Percentiles rank a stretch among this genome's conserved stretches.
These are phyloP conservation scores for Halcyon smyrnensis DNA, from an alignment of 2,797 vertebrate species.

Conservation along the genomic window DNA sequence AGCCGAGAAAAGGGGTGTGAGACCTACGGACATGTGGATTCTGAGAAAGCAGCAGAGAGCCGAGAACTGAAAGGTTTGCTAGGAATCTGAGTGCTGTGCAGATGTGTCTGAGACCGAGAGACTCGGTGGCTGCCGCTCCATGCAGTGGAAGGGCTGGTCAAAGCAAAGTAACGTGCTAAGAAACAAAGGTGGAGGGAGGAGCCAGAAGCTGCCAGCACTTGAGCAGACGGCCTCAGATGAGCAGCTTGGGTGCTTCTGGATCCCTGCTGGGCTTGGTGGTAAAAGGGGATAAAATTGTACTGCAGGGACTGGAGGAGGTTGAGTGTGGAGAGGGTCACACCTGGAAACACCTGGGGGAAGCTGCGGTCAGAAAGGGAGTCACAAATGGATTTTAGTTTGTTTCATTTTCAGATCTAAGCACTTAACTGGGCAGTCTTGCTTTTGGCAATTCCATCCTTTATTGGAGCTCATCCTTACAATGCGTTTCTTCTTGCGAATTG, in stretches of 20 bases:
- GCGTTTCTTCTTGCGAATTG: not conserved
- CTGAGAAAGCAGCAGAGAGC: not conserved
- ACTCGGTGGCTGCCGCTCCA: fast-evolving
- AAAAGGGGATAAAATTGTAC: not conserved
- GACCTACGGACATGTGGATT: fast-evolving
- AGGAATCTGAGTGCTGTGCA: not conserved
- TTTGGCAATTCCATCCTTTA: not conserved
- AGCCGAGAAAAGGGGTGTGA: not conserved
- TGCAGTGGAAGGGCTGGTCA: not conserved
- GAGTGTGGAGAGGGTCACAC: not conserved
- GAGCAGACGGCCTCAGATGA: not conserved
- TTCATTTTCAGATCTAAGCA: not conserved
- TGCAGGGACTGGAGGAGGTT: not conserved
- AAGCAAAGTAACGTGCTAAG: not conserved
- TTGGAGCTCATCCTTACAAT: not conserved
- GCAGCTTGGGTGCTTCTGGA: not conserved
- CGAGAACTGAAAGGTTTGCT: not conserved
- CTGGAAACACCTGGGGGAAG: not conserved
- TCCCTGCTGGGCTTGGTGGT: not conserved
- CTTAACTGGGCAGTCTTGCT: not conserved
- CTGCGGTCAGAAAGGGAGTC: not conserved
- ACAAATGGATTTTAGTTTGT: not conserved
- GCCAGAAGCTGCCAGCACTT: not conserved
- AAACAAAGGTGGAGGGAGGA: not conserved
- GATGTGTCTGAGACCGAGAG: not conserved